phyloP scores from a whole-genome alignment of 2,888 invertebrate species.

The Torymus aiolomorphi region DNA sequence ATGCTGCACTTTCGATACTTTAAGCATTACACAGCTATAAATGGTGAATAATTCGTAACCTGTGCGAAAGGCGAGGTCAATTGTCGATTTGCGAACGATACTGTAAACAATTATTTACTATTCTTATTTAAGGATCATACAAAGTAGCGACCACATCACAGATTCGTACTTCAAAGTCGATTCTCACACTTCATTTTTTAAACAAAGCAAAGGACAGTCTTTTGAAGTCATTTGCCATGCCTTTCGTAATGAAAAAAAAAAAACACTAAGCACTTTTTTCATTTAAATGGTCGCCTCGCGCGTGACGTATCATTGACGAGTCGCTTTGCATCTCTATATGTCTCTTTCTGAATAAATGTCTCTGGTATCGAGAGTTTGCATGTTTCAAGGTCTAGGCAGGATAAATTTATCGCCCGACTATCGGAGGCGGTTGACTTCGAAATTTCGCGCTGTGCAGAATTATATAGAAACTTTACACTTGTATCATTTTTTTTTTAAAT shows the following conservation, averaged over 20 bases:
- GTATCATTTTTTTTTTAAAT: slow-evolving; percentile 36
- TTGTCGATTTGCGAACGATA: slow-evolving; percentile 58
- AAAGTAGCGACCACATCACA: slow-evolving; percentile 56
- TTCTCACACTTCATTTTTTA: slow-evolving; percentile 51
- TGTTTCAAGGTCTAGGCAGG: slow-evolving; percentile 54
- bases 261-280: slow-evolving; percentile 52
- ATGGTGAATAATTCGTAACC: slow-evolving; percentile 61
- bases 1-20: slow-evolving; percentile 64
- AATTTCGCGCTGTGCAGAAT: slow-evolving; percentile 39
- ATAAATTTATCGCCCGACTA: slow-evolving; percentile 47
- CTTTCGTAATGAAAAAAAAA: slow-evolving; percentile 43
- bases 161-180: slow-evolving; percentile 50
- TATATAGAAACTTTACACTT: slow-evolving; percentile 54
- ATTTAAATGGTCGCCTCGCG: slow-evolving; percentile 38
- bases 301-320: slow-evolving; percentile 48
- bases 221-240: slow-evolving; percentile 55
- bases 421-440: slow-evolving; percentile 42
- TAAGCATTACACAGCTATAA: slow-evolving; percentile 62
- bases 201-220: slow-evolving; percentile 58
- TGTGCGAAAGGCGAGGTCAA: slow-evolving; percentile 63
- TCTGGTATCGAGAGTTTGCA: slow-evolving; percentile 51
- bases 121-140: slow-evolving; percentile 56
- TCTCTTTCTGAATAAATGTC: slow-evolving; percentile 53
- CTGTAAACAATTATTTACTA: slow-evolving; percentile 64
- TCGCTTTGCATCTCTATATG: slow-evolving; percentile 49